A percentile compares a stretch with the other conserved stretches of the same genome.
Conservation (phyloP, 2,797 vertebrate species). For the Clarias pachynema region DNA sequence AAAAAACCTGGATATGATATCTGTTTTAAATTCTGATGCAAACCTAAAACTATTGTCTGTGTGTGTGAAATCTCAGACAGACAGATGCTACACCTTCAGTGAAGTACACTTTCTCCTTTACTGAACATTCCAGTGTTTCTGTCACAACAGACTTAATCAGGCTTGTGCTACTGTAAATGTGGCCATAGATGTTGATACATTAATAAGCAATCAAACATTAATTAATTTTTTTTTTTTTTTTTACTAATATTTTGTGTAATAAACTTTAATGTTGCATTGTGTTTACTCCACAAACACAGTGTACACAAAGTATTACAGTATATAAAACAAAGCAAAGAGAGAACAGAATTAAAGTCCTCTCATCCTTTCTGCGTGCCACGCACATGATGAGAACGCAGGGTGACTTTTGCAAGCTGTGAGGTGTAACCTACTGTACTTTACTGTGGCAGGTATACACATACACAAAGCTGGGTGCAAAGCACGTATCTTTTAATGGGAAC, state of each 20-base stretch:
- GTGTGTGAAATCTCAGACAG: not conserved
- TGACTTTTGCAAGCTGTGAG: not conserved
- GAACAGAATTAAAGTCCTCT: not conserved
- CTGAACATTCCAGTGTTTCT: not conserved
- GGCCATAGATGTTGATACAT: not conserved
- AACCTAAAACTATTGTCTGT: not conserved
- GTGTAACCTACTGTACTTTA: not conserved
- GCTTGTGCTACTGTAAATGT: not conserved
- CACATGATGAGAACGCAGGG: not conserved
- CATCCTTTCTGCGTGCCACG: not conserved
- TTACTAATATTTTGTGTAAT: not conserved
- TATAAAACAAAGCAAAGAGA: not conserved
- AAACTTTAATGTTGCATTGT: not conserved
- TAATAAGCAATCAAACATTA: not conserved
- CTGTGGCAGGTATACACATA: not conserved
- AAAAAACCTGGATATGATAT: not conserved
- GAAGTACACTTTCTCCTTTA: not conserved
- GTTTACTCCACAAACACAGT: not conserved
- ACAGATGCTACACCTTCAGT: not conserved
- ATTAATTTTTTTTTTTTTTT: not conserved
- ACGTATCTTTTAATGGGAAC: not conserved
- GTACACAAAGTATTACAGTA: not conserved
- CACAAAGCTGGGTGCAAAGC: not conserved
- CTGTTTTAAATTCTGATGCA: not conserved
- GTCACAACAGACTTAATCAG: not conserved